phyloP scores from a whole-genome alignment of 2,797 vertebrate genomes.

The Diplodus puntazzo region DNA sequence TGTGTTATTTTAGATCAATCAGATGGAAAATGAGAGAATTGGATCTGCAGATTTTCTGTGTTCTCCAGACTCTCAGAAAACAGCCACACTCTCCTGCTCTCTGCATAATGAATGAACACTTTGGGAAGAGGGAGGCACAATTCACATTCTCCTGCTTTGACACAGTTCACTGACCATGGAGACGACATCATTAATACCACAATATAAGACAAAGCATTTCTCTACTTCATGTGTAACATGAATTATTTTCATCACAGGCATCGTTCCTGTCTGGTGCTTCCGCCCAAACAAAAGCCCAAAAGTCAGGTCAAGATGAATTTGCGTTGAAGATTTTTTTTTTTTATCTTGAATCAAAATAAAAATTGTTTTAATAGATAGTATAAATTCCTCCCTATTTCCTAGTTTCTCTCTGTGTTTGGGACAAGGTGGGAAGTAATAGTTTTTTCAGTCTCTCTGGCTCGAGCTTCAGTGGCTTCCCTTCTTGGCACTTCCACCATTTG shows the following conservation, averaged over 20 bases:
- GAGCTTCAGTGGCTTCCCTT: slow-evolving; percentile 71
- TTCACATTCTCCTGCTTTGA: slow-evolving; percentile 55
- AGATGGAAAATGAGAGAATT: slow-evolving; percentile 33
- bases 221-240: slow-evolving; percentile 5
- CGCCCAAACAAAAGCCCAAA: slow-evolving; percentile 1
- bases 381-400: slow-evolving; percentile 19
- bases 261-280: background rate
- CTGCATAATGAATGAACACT: slow-evolving; percentile 73
- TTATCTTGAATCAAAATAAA: slow-evolving; percentile 1
- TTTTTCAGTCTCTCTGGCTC: slow-evolving; percentile 60
- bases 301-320: background rate
- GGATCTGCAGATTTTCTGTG: slow-evolving; percentile 30
- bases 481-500: slow-evolving; percentile 68
- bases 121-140: slow-evolving; percentile 38
- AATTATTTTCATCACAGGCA: background rate
- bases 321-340: background rate
- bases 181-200: slow-evolving; percentile 16
- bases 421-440: slow-evolving; percentile 65
- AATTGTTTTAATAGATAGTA: slow-evolving; percentile 1
- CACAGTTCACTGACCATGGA: slow-evolving; percentile 47
- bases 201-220: slow-evolving; percentile 11
- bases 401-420: slow-evolving; percentile 36
- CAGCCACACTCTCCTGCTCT: slow-evolving; percentile 37
- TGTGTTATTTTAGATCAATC: slow-evolving; percentile 41
- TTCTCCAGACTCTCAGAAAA: slow-evolving; percentile 33